A percentile compares a stretch with the other conserved stretches of the same genome.
These are phyloP conservation scores for Ochotona curzoniae DNA, from an alignment of 2,113 vertebrate species.

Conservation along the genomic window DNA sequence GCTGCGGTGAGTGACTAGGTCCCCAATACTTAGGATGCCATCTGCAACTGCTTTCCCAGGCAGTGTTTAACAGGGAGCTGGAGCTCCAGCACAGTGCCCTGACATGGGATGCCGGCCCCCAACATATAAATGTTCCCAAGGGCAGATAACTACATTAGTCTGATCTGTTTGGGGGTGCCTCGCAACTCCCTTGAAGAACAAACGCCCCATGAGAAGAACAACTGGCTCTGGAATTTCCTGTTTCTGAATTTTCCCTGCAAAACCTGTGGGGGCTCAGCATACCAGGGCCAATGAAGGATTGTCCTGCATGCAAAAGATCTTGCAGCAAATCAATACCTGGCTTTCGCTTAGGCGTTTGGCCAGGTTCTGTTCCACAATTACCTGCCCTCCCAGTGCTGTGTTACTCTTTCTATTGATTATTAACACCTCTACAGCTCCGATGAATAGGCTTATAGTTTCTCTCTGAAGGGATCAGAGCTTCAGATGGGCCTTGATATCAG, in stretches of 20 bases:
- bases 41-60: too few relatives aligned
- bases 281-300: background rate
- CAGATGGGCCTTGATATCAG: background rate
- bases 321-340: background rate
- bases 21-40: too few relatives aligned
- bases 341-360: background rate
- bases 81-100: too few relatives aligned
- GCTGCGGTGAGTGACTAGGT: too few relatives aligned
- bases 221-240: conserved; percentile 48
- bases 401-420: conserved; percentile 54
- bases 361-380: background rate
- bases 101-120: too few relatives aligned
- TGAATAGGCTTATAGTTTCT: conserved; percentile 25
- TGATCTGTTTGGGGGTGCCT: background rate
- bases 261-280: conserved; percentile 37
- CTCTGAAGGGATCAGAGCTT: background rate
- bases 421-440: conserved; percentile 34
- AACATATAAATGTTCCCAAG: background rate
- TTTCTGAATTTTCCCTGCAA: conserved; percentile 55
- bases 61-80: too few relatives aligned
- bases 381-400: background rate
- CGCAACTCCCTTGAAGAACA: background rate
- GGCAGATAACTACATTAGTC: background rate
- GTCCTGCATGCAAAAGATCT: background rate
- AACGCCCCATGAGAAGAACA: background rate